Evolutionary conservation across 2,797 vertebrate species (phyloP), one percentile per base, ranked within the genome.

Genomic region (Eutrigla gurnardus): DNA sequence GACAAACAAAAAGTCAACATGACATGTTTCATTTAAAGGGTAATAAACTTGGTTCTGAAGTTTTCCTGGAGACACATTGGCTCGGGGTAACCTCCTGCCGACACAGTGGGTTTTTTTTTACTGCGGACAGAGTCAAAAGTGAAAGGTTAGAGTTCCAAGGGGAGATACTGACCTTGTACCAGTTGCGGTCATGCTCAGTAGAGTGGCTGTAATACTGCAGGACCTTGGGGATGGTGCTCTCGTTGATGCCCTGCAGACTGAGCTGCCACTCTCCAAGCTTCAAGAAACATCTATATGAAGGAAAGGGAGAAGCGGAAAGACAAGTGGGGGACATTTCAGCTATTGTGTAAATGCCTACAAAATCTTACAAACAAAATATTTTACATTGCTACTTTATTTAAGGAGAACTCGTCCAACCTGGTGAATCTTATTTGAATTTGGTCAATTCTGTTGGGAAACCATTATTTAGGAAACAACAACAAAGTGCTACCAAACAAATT

Each of bases 251-350:
- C 88, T 99, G 98, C 45, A 99, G 94, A 87, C 95, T 99, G 75
- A 99, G 96, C 92, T 99, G 98, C 98, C 98, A 99, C 88, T 99
- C 98, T 0, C 98, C 98, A 61, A 99, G 93, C 54, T 99, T 99
- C 90, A 99, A 93, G 89, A 98, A 99, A 90, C 98, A 99, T 83
- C 98, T 99, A 80, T 55, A 82, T 10, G 54, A 47, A 75, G 3
- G 25, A 66, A 61, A 58, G 10, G 2, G 8, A 36, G 4, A 4
- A 12, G 52, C 1, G 61, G 10, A 52, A 40, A 52, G 12, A 39
- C 9, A 59, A 7, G 14, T 49, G 7, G 6, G 2, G 18, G 33
- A 36, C n/a, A 36, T 42, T 63, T 75, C 12, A 40, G 66, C 4
- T 4, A 42, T 49, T 14, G 43, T 46, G 55, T 2, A 47, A 58